phyloP scores from a whole-genome alignment of 2,113 vertebrate genomes.

The Pampusana beccarii region DNA sequence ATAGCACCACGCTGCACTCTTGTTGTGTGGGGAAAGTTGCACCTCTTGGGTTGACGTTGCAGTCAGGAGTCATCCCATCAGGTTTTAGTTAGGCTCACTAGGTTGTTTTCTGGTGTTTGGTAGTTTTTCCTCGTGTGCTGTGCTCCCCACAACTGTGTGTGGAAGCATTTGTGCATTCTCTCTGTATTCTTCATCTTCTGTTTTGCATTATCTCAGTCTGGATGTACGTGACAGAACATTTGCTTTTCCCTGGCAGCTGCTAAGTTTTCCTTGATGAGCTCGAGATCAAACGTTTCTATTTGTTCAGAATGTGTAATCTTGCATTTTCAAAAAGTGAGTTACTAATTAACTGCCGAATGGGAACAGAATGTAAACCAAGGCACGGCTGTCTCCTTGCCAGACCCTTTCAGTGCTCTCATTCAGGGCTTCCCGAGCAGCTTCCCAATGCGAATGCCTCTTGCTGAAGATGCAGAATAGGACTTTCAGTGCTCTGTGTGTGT shows the following conservation, averaged over 20 bases:
- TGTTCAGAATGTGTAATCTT: constrained; percentile 50
- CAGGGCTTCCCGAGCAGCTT: neutral
- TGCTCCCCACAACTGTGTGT: neutral
- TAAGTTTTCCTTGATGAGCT: constrained; percentile 48
- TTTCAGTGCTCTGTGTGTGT: neutral
- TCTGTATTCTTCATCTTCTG: constrained; percentile 31
- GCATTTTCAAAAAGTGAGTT: constrained; percentile 49
- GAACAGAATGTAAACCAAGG: constrained; percentile 23
- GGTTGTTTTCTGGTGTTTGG: neutral
- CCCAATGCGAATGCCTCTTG: neutral
- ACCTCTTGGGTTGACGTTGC: neutral
- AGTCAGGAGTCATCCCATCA: neutral
- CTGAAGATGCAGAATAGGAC: neutral
- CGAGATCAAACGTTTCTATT: constrained; percentile 36
- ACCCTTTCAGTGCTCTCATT: neutral
- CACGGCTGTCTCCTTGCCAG: neutral
- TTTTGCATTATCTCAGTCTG: constrained; percentile 44
- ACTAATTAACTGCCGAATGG: constrained; percentile 38
- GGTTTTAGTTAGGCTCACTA: constrained; percentile 14
- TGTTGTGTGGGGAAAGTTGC: neutral
- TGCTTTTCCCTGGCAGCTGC: constrained; percentile 53
- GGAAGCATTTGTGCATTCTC: neutral
- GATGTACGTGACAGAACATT: constrained; percentile 53
- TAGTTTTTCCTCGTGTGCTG: neutral
- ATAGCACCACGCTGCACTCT: neutral